phyloP scores from a whole-genome alignment of 2,113 vertebrate genomes.

The Tenebrosternarchus preto region DNA sequence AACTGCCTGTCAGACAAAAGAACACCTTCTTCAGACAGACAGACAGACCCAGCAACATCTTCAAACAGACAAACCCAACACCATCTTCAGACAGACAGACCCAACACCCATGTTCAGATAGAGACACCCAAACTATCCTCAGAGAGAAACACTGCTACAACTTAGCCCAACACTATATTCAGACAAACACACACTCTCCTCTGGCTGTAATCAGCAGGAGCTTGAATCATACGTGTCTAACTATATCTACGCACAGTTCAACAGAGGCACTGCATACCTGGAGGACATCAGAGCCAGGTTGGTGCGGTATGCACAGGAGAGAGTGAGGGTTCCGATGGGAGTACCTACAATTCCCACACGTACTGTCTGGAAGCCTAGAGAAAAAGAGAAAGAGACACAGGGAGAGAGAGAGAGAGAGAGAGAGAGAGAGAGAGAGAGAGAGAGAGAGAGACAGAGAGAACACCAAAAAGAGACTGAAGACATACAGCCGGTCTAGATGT shows the following conservation, averaged over 20 bases:
- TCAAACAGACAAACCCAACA: neutral
- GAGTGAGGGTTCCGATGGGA: constrained; percentile 91
- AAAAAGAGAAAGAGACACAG: neutral
- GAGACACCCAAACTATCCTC: too few species aligned
- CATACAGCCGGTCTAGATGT: constrained; percentile 8
- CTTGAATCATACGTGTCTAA: neutral
- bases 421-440: neutral
- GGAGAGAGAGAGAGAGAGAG: neutral
- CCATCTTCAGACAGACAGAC: neutral
- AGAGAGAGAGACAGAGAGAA: neutral
- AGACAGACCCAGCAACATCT: constrained; percentile 6
- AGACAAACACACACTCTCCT: too few species aligned
- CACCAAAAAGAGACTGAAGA: neutral
- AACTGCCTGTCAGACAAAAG: constrained; percentile 83
- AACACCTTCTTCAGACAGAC: constrained; percentile 3
- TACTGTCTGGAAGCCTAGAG: constrained; percentile 92
- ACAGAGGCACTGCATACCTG: constrained; percentile 74
- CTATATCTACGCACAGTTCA: neutral
- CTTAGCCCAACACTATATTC: too few species aligned
- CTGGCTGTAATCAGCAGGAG: too few species aligned
- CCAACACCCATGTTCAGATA: too few species aligned
- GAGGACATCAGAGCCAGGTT: constrained; percentile 97
- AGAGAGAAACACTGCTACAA: too few species aligned
- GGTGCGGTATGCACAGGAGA: constrained; percentile 97
- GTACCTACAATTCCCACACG: constrained; percentile 95